Evolutionary conservation across 2,888 invertebrate genomes (phyloP), one percentile per base, ranked within the genome.

Genomic region (Meteorus colon): DNA sequence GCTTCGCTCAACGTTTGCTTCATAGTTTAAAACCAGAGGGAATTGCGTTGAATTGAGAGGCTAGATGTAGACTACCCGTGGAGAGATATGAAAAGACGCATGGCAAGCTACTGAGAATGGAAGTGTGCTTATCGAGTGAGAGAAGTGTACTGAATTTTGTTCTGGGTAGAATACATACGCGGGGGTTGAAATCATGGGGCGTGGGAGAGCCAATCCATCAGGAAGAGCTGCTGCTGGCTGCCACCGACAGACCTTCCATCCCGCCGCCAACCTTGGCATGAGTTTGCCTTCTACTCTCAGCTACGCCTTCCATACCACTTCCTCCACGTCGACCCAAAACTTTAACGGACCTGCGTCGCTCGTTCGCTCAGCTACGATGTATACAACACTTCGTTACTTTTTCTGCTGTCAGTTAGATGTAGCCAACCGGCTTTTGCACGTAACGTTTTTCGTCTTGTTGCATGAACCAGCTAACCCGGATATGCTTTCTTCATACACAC

Each of bases 191-290:
- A 82, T 79, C 79, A 77, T 81, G 81, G 83, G 82, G 84, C 82
- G 82, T 82, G 81, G 78, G 81, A 80, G 82, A 85, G 83, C 82
- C 85, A 85, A 87, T 87, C 86, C 85, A 87, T 87, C 86, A 86
- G 86, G 83, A 82, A 81, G 84, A 82, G 81, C 81, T 81, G 82
- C 81, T 81, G 78, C 78, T 81, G 77, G 81, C 87, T 87, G 88
- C 86, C 86, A 87, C 81, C 74, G 82, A 76, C 88, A 88, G 88
- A 83, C 83, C 78, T 80, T 81, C 80, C 80, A 79, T 79, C 84
- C 83, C 78, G 79, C 79, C 81, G 80, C 82, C 82, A 84, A 84
- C 82, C 83, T 84, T 78, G 78, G 80, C 82, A 59, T 34, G 34
- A 72, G 66, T 68, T 24, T 48, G 37, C 34, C 59, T 55, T 41